Percentiles rank a stretch among this genome's conserved stretches.
phyloP scores from a whole-genome alignment of 2,113 vertebrate species.

The Megaleporinus macrocephalus region DNA sequence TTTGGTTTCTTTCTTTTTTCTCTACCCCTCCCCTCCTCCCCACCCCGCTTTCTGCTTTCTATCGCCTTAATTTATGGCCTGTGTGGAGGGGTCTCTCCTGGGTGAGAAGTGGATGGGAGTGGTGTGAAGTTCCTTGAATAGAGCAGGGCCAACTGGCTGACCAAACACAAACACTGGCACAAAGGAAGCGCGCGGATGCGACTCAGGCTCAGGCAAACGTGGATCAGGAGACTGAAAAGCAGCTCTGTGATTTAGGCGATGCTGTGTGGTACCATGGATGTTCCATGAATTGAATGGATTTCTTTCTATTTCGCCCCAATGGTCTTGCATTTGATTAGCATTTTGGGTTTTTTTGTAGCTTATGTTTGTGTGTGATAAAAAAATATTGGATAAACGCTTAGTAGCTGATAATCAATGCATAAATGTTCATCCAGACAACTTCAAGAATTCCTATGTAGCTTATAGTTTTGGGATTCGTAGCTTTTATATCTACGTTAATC shows the following conservation, averaged over 20 bases:
- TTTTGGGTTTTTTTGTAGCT: too few species aligned
- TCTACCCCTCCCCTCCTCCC: too few species aligned
- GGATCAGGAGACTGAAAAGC: background rate
- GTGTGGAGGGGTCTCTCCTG: constrained; percentile 72
- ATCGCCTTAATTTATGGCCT: constrained; percentile 78
- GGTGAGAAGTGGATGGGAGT: constrained; percentile 80
- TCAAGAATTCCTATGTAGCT: too few species aligned
- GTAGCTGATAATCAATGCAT: too few species aligned
- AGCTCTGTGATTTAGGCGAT: background rate
- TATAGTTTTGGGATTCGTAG: too few species aligned
- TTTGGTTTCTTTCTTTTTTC: too few species aligned
- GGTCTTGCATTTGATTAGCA: too few species aligned
- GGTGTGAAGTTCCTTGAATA: constrained; percentile 79
- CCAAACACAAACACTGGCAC: constrained; percentile 64
- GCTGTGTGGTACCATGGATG: background rate
- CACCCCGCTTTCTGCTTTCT: background rate
- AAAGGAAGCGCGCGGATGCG: constrained; percentile 7
- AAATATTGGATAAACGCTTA: too few species aligned
- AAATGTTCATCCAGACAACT: too few species aligned
- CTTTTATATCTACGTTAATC: too few species aligned
- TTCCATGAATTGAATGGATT: background rate
- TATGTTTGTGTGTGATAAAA: too few species aligned
- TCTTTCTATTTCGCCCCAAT: too few species aligned
- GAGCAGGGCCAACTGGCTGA: constrained; percentile 75
- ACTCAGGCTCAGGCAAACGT: background rate